These are phyloP conservation scores for Ageneiosus marmoratus DNA, from an alignment of 2,113 vertebrate genomes.

Conservation along the genomic window DNA sequence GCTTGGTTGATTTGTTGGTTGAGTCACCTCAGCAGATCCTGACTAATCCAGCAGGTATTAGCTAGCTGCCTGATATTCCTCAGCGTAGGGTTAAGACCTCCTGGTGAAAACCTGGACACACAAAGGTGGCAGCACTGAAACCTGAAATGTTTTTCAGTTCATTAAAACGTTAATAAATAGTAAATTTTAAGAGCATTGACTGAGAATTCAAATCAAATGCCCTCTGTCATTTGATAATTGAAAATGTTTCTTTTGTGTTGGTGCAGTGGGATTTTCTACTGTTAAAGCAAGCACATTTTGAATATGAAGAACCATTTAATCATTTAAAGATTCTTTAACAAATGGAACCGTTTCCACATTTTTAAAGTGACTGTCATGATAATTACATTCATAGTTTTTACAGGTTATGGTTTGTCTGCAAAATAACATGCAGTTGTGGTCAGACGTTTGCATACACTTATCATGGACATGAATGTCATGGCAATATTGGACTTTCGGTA, in stretches of 20 bases:
- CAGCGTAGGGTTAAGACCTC: constrained; percentile 8
- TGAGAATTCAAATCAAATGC: no score
- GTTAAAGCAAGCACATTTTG: background rate
- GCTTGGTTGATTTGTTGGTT: constrained; percentile 22
- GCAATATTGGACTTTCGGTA: no score
- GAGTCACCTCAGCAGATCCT: constrained; percentile 40
- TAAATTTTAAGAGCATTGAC: background rate
- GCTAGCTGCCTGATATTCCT: constrained; percentile 35
- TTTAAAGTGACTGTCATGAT: background rate
- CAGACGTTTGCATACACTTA: no score
- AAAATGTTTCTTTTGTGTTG: background rate
- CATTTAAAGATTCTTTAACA: background rate
- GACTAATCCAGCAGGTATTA: constrained; percentile 46
- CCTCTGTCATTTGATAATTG: no score
- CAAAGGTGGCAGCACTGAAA: background rate
- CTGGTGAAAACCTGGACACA: background rate
- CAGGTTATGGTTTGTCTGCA: background rate
- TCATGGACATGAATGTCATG: no score
- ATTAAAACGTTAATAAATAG: background rate
- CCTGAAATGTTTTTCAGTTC: background rate
- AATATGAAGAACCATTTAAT: background rate
- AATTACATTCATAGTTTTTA: background rate
- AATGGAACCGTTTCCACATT: background rate
- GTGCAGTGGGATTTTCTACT: background rate
- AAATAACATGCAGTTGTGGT: no score